A percentile compares a stretch with the other conserved stretches of the same genome.
Conservation (phyloP, 2,797 vertebrate genomes). For the Arremon brunneinucha region DNA sequence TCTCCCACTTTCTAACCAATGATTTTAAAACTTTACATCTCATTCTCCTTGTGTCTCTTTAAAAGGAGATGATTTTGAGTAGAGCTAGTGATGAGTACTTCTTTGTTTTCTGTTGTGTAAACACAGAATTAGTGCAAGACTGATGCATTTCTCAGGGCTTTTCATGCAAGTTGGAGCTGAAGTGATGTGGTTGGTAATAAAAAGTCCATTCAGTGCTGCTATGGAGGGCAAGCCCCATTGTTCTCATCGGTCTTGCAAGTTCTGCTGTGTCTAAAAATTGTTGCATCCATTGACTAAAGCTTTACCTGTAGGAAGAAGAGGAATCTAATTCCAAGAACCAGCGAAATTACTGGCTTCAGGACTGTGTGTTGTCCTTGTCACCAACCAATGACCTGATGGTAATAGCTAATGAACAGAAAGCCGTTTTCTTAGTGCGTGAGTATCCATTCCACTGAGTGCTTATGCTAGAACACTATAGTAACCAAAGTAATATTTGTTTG, state of each 20-base stretch:
- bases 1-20: neutral
- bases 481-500: neutral
- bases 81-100: neutral
- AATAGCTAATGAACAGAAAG: slow-evolving; percentile 90
- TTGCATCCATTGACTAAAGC: neutral
- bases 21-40: neutral
- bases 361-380: slow-evolving; percentile 90
- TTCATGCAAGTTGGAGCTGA: neutral
- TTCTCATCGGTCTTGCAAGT: neutral
- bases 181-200: neutral
- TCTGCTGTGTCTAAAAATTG: neutral
- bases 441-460: neutral
- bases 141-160: neutral
- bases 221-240: neutral
- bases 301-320: slow-evolving; percentile 79
- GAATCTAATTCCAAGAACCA: slow-evolving; percentile 73
- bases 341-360: slow-evolving; percentile 87
- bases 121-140: neutral
- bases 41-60: neutral
- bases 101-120: neutral
- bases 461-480: neutral
- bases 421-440: slow-evolving; percentile 91
- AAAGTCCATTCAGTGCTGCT: neutral
- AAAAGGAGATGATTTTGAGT: neutral
- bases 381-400: slow-evolving; percentile 94